phyloP scores from a whole-genome alignment of 2,797 vertebrate species.

The Eupleurogrammus muticus region DNA sequence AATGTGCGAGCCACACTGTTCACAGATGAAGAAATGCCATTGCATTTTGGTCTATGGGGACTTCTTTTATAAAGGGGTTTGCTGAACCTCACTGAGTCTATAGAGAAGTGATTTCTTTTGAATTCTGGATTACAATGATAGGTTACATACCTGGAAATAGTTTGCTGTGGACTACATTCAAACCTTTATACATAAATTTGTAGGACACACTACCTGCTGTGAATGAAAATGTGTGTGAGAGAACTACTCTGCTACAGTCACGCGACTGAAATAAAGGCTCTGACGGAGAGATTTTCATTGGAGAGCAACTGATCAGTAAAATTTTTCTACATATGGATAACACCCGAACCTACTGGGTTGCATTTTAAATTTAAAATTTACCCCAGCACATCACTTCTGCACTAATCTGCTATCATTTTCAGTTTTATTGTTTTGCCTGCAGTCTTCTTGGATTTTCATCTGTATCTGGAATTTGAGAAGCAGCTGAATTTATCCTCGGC shows the following conservation, averaged over 20 bases:
- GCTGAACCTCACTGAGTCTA: not conserved
- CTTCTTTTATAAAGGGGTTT: conserved; percentile 1
- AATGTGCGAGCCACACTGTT: conserved; percentile 14
- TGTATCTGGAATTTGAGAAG: conserved; percentile 58
- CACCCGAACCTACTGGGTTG: conserved; percentile 12
- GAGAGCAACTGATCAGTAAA: conserved; percentile 8
- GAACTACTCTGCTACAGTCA: conserved; percentile 4
- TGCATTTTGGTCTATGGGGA: not conserved
- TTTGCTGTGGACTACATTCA: not conserved
- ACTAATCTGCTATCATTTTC: conserved; percentile 50
- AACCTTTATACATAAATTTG: not conserved
- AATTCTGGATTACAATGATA: not conserved
- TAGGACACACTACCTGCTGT: not conserved
- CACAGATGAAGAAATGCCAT: conserved; percentile 21
- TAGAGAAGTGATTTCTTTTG: not conserved
- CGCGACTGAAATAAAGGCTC: not conserved
- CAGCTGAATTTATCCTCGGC: conserved; percentile 28
- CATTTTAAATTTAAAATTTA: conserved; percentile 25
- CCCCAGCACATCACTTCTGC: conserved; percentile 31
- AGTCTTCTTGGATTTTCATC: conserved; percentile 62
- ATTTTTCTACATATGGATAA: not conserved
- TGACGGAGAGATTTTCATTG: not conserved
- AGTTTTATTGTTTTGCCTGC: conserved; percentile 58
- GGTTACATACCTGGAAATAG: not conserved
- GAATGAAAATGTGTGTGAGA: not conserved